Percentiles rank a stretch among this genome's conserved stretches.
Conservation (phyloP, 2,888 invertebrate species). For the Agonopterix subpropinquella region DNA sequence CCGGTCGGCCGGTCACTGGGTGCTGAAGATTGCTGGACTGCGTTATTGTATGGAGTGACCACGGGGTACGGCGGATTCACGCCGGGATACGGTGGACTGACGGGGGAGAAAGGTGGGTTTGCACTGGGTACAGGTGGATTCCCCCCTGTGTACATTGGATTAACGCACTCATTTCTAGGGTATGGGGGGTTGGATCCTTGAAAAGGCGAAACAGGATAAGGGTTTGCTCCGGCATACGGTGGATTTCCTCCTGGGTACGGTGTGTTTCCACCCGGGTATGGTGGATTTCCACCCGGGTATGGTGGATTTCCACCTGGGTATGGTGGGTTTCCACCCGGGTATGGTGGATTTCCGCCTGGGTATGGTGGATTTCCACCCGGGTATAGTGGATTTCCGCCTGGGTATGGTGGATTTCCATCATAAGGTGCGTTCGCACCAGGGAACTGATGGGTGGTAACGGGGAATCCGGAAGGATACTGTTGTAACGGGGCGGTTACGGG, state of each 20-base stretch:
- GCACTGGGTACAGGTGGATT: not conserved
- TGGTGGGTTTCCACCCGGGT: constrained; percentile 11
- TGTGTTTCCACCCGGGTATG: constrained; percentile 14
- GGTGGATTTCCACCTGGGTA: constrained; percentile 17
- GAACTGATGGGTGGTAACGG: constrained; percentile 3
- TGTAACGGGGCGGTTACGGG: constrained; percentile 17
- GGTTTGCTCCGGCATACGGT: constrained; percentile 13
- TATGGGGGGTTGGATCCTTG: constrained; percentile 8
- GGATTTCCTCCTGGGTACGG: constrained; percentile 15
- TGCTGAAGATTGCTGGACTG: constrained; percentile 12
- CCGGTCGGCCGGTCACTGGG: constrained; percentile 13
- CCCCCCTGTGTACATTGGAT: not conserved
- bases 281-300: constrained; percentile 18
- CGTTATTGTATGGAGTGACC: too few species aligned
- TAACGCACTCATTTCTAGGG: constrained; percentile 3
- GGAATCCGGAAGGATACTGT: constrained; percentile 12
- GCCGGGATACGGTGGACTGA: not conserved
- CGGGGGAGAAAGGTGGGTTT: not conserved
- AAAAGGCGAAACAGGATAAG: constrained; percentile 5
- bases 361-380: constrained; percentile 11
- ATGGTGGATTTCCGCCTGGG: constrained; percentile 14
- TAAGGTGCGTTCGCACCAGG: constrained; percentile 11
- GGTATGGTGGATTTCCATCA: constrained; percentile 7
- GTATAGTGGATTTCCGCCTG: constrained; percentile 6
- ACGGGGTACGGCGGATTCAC: not conserved